Evolutionary conservation across 2,113 vertebrate genomes (phyloP), one percentile per base, ranked within the genome.

Genomic region (Triplophysa rosa): DNA sequence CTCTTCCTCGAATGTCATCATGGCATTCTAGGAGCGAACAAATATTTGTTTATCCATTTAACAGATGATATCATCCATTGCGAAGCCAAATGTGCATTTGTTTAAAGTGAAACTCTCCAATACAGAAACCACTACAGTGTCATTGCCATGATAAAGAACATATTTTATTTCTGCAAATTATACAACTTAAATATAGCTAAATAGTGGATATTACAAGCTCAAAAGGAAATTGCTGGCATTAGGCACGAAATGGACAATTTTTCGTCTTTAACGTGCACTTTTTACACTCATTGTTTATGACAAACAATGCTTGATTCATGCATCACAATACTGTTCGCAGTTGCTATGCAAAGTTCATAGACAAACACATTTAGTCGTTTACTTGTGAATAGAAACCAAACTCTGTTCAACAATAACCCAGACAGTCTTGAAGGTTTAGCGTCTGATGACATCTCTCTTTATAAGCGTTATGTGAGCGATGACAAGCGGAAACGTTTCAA

Each of bases 1-100:
- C 88, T 99, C 98, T 87, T 99, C 98, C 89, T 99, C 98, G 88
- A 99, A 99, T 0, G 98, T 99, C 98, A 99, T 99, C 96, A 99
- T 98, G 83, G 98, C 98, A 77, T 98, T 98, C 97, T 98, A 89
- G 16, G 63, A 47, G 59, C 19, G 79, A 11, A 65, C n/a, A 29
- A 26, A 59, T 13, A 62, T 56, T 58, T 21, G 11, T 40, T 54
- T 4, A 17, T 17, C 5, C 9, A 11, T 12, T 45, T 45, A 11
- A 3, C 40, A 76, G 19, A 63, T 2, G 17, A 45, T 45, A 7
- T 37, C 33, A 8, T 37, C 33, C 33, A 37, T 37, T 8, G 33
- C 6, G 7, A 37, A 37, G 33, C 33, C 5, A 37, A 37, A 37
- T 37, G 33, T 37, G 5, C 3, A 8, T 37, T 37, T 33, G 33